phyloP scores from a whole-genome alignment of 2,797 vertebrate species.

The Loriculus beryllinus region DNA sequence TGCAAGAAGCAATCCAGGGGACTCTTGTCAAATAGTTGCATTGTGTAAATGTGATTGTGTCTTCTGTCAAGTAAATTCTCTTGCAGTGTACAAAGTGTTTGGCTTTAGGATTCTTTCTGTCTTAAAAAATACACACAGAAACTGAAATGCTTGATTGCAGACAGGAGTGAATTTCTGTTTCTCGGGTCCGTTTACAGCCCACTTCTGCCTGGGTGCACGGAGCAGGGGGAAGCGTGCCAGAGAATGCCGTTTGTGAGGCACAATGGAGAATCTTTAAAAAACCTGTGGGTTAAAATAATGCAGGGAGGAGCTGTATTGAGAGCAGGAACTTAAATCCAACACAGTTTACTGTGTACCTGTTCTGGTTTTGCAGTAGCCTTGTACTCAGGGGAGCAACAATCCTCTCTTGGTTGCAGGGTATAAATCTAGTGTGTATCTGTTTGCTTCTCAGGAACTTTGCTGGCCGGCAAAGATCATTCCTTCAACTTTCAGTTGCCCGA shows the following conservation, averaged over 20 bases:
- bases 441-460: not conserved
- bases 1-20: not conserved
- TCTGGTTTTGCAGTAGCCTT: not conserved
- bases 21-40: not conserved
- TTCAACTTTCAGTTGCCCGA: slow-evolving; percentile 18
- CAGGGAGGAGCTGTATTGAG: not conserved
- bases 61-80: not conserved
- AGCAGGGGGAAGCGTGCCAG: not conserved
- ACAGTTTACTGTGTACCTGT: not conserved
- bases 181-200: rapidly evolving
- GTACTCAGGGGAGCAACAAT: not conserved
- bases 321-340: not conserved
- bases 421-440: not conserved
- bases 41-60: not conserved
- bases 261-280: not conserved
- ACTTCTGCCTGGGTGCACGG: not conserved
- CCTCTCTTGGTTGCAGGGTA: not conserved
- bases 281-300: not conserved
- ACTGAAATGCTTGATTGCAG: not conserved
- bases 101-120: not conserved
- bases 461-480: slow-evolving; percentile 6
- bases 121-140: not conserved
- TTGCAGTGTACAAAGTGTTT: not conserved
- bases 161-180: not conserved
- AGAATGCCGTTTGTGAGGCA: not conserved